Evolutionary conservation across 1,140 invertebrate genomes (phyloP), one percentile per base, ranked within the genome.

Genomic region (Triops longicaudatus): DNA sequence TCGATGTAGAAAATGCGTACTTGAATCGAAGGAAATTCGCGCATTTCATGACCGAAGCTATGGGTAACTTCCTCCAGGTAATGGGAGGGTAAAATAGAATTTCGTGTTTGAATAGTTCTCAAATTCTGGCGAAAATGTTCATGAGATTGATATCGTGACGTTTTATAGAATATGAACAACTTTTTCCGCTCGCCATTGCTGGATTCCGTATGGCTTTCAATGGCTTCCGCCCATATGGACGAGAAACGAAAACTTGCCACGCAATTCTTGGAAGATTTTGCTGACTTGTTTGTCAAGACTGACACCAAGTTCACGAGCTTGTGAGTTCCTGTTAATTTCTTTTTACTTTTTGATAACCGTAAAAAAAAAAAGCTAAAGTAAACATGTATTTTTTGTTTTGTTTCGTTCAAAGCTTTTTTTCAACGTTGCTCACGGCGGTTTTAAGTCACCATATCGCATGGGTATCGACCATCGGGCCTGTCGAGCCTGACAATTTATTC

Each of bases 371-470:
- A 76, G 17, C 44, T 42, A 78, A 72, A 75, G 63, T 81, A 74
- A 76, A 75, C 72, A 72, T 79, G 76, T 78, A 76, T 26, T 74
- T 73, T 78, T 74, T 77, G 74, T 80, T 79, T 78, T 27, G 80
- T 75, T 76, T 63, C 27, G 5, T 77, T 88, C 88, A 77, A 86
- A 97, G 94, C 86, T 97, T 97, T 85, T 87, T 96, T 76, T 96
- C 93, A 82, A 95, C 92, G 17, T 86, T 96, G 75, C 83, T 96
- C 27, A 96, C 93, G 6, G 92, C 93, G 77, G 91, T 96, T 28
- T 84, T 96, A 72, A 96, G 93, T 0, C 89, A 96, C 85, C 95
- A 97, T 84, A 87, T 96, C 26, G 93, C 93, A 1, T 96, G 94
- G 95, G 93, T 96, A 73, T 88, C 91, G 27, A 94, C 92, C 0